phyloP scores from a whole-genome alignment of 2,888 invertebrate genomes.

The Melieria picta region DNA sequence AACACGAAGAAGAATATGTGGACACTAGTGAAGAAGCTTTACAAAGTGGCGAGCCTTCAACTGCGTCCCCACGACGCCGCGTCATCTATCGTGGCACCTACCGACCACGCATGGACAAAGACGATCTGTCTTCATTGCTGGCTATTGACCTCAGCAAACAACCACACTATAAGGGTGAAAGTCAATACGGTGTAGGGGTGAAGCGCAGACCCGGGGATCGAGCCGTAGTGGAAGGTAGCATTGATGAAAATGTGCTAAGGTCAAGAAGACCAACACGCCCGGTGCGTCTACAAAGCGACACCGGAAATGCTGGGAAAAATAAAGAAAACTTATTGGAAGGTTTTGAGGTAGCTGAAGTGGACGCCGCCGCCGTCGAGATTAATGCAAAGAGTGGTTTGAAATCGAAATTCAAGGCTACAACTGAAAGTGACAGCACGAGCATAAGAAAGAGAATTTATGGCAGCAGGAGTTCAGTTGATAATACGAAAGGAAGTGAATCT shows the following conservation, averaged over 20 bases:
- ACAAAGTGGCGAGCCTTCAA: conserved; percentile 27
- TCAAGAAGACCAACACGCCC: conserved; percentile 9
- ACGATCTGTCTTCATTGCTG: conserved; percentile 53
- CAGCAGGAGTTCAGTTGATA: not conserved
- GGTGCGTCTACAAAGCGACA: not conserved
- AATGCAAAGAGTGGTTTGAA: not conserved
- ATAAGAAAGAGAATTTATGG: conserved; percentile 14
- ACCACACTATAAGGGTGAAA: conserved; percentile 10
- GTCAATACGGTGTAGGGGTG: conserved; percentile 15
- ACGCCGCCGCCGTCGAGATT: not conserved
- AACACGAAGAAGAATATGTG: too few species aligned
- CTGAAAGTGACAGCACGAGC: not conserved
- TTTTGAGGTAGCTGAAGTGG: not conserved
- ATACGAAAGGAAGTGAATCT: too few species aligned
- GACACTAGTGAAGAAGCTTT: not conserved
- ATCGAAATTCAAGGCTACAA: not conserved
- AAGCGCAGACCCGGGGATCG: conserved; percentile 27
- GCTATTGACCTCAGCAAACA: conserved; percentile 50
- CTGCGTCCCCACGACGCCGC: conserved; percentile 38
- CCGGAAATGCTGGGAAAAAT: not conserved
- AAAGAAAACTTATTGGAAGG: not conserved
- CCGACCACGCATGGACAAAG: conserved; percentile 50
- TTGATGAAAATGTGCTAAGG: conserved; percentile 2
- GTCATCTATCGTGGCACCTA: conserved; percentile 49
- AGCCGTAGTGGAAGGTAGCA: not conserved